phyloP scores from a whole-genome alignment of 53 echinoderm and acorn worm species.

The Patiria pectinifera region DNA sequence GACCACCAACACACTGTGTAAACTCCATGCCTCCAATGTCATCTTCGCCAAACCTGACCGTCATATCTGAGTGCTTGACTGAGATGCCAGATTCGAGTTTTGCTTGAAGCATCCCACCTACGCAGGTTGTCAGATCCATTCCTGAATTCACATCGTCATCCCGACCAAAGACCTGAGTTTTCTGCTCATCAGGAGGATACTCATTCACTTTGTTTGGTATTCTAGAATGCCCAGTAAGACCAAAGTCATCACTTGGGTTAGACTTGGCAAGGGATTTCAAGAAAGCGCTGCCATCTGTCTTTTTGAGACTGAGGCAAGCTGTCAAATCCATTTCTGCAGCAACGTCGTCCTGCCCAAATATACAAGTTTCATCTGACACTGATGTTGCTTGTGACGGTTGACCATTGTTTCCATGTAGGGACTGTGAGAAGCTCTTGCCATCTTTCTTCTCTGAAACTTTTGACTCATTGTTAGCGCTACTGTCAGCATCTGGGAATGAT shows the following conservation, averaged over 20 bases:
- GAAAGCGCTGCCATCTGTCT: not conserved
- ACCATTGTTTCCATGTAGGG: slow-evolving; percentile 10
- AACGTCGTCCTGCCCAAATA: slow-evolving; percentile 7
- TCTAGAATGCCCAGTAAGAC: not conserved
- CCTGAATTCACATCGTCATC: not conserved
- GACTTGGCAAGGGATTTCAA: not conserved
- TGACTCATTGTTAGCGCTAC: not conserved
- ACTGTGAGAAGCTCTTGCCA: slow-evolving; percentile 13
- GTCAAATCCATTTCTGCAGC: slow-evolving; percentile 39
- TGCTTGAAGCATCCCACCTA: not conserved
- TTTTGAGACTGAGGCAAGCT: not conserved
- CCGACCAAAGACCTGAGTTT: not conserved
- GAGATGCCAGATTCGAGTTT: not conserved
- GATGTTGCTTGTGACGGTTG: not conserved
- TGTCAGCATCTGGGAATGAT: not conserved
- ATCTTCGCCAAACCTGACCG: slow-evolving; percentile 37
- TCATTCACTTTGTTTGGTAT: not conserved
- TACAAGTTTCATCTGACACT: not conserved
- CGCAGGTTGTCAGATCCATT: slow-evolving; percentile 39
- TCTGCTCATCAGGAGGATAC: not conserved
- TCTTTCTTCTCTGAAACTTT: not conserved
- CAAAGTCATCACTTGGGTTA: not conserved
- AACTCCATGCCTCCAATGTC: slow-evolving; percentile 64
- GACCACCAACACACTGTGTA: slow-evolving; percentile 50
- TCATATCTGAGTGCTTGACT: slow-evolving; percentile 1